Conservation (phyloP, 2,113 vertebrate species). For the Chlamydotis undulata region DNA sequence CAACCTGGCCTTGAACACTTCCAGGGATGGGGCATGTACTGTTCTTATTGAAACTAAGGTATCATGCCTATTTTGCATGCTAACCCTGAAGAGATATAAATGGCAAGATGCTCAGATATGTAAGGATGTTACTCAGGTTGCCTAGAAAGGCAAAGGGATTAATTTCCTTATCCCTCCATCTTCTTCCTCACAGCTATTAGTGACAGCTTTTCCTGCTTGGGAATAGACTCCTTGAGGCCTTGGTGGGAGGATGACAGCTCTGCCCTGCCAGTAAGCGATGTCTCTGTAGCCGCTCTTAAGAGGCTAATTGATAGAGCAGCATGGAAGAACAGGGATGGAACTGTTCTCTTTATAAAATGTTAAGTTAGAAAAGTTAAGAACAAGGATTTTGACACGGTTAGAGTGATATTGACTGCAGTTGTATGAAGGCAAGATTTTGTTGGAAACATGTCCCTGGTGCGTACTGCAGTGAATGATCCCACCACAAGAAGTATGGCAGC, state of each 20-base stretch:
- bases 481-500: background rate
- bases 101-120: background rate
- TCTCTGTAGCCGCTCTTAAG: background rate
- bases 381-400: background rate
- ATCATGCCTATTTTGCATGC: background rate
- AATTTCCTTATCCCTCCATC: background rate
- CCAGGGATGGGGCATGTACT: no score
- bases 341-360: background rate
- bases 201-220: background rate
- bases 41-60: background rate
- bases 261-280: background rate
- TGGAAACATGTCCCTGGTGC: background rate
- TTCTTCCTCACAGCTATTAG: background rate
- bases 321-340: background rate
- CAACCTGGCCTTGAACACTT: no score
- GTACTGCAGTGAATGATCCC: background rate
- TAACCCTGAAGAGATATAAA: background rate
- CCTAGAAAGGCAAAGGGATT: constrained; percentile 31
- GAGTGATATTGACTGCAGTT: background rate
- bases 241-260: background rate
- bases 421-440: background rate
- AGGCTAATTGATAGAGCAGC: background rate
- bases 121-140: background rate
- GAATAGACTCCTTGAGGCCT: background rate
- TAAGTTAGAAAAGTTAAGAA: background rate